These are phyloP conservation scores for Ischnus inquisitorius DNA, from an alignment of 2,888 invertebrate genomes.

Conservation along the genomic window DNA sequence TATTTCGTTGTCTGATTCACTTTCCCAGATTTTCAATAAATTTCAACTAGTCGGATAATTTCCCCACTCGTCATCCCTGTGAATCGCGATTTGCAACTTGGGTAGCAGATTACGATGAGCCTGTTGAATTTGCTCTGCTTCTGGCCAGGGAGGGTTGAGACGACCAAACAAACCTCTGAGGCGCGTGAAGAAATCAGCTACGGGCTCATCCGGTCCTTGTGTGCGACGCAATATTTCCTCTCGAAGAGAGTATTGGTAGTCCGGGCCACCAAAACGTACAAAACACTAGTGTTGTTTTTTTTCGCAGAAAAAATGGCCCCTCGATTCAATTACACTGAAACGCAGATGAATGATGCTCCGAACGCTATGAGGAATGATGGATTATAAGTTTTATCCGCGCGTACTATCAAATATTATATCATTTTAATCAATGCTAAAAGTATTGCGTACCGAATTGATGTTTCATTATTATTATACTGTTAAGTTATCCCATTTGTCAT, in stretches of 20 bases:
- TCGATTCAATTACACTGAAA: too few relatives aligned
- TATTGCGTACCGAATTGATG: background rate
- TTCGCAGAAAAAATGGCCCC: too few relatives aligned
- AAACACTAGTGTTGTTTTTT: too few relatives aligned
- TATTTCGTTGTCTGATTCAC: too few relatives aligned
- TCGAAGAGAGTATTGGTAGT: conserved; percentile 29
- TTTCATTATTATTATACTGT: conserved; percentile 18
- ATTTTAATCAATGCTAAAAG: conserved; percentile 3
- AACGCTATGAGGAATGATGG: too few relatives aligned
- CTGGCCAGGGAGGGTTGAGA: conserved; percentile 11
- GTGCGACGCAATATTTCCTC: conserved; percentile 33
- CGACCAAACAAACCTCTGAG: conserved; percentile 16
- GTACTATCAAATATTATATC: background rate
- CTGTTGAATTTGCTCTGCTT: conserved; percentile 25
- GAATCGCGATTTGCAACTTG: conserved; percentile 2
- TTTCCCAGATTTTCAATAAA: too few relatives aligned
- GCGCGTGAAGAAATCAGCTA: conserved; percentile 17
- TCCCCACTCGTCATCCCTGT: conserved; percentile 12
- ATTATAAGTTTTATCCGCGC: background rate
- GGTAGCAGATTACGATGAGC: conserved; percentile 38
- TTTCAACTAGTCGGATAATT: too few relatives aligned
- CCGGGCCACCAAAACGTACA: conserved; percentile 31
- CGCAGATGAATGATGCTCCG: too few relatives aligned
- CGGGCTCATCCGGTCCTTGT: conserved; percentile 18
- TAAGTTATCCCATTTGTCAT: background rate